Percentiles rank a stretch among this genome's conserved stretches.
phyloP scores from a whole-genome alignment of 1,140 invertebrate genomes.

The Tigriopus japonicus region DNA sequence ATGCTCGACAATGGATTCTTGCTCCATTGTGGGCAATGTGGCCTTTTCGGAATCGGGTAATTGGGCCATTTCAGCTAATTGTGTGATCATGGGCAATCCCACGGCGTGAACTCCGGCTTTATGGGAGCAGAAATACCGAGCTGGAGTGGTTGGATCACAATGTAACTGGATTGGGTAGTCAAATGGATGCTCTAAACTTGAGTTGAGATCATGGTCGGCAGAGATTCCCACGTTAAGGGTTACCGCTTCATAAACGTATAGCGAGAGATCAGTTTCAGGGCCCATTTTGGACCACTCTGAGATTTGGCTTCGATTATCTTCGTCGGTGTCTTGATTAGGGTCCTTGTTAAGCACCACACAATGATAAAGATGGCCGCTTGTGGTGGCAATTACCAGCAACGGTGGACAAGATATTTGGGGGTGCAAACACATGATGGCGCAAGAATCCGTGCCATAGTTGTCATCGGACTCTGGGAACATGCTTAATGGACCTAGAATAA shows the following conservation, averaged over 20 bases:
- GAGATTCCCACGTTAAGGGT: background rate
- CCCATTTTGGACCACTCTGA: conserved; percentile 4
- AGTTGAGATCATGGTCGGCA: background rate
- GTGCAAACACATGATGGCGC: conserved; percentile 11
- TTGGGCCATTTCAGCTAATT: conserved; percentile 1
- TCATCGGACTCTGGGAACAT: conserved; percentile 11
- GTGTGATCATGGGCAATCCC: conserved; percentile 5
- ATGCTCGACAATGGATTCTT: conserved; percentile 6
- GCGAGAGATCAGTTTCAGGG: background rate
- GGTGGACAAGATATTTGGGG: conserved; percentile 5
- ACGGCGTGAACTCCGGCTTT: conserved; percentile 14
- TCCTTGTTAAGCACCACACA: conserved; percentile 11
- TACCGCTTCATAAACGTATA: background rate
- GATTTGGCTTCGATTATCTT: conserved; percentile 1
- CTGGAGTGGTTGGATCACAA: conserved; percentile 6
- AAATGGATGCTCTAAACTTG: background rate
- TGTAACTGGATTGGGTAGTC: conserved; percentile 13
- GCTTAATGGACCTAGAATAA: background rate
- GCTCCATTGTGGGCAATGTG: background rate
- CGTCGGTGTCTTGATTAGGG: conserved; percentile 1
- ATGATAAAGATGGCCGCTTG: conserved; percentile 12
- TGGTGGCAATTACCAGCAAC: conserved; percentile 12
- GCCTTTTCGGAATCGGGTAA: background rate
- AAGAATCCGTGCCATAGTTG: conserved; percentile 11
- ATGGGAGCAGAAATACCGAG: conserved; percentile 14